phyloP scores from a whole-genome alignment of 2,113 vertebrate species.

The Pseudopodoces humilis region DNA sequence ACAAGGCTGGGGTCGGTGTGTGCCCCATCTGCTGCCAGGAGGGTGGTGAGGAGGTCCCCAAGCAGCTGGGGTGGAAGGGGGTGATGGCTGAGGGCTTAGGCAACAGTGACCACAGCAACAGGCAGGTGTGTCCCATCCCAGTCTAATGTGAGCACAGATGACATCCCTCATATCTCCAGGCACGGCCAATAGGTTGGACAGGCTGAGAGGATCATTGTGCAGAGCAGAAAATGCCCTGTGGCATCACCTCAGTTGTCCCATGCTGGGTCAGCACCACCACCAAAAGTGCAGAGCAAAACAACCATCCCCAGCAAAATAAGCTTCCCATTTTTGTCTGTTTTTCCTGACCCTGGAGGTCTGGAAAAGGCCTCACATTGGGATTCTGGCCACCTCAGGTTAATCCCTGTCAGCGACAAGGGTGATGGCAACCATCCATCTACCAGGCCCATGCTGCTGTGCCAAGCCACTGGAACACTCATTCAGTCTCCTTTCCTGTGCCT shows the following conservation, averaged over 20 bases:
- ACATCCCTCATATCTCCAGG: rapidly evolving
- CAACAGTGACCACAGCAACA: rapidly evolving
- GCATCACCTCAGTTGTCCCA: neutral
- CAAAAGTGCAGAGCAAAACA: neutral
- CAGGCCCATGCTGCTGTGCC: rapidly evolving
- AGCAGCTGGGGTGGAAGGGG: rapidly evolving
- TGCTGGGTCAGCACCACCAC: rapidly evolving
- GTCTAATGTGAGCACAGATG: neutral
- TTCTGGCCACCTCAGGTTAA: neutral
- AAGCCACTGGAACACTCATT: rapidly evolving
- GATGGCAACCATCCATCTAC: neutral
- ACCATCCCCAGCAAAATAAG: neutral
- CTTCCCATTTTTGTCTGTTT: neutral
- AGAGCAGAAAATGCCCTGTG: neutral
- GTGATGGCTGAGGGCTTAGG: neutral
- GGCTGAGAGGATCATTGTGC: neutral
- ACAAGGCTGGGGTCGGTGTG: neutral
- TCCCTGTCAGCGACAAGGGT: rapidly evolving
- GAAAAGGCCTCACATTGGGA: neutral
- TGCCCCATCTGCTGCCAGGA: neutral
- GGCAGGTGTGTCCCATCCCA: rapidly evolving
- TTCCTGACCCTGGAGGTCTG: neutral
- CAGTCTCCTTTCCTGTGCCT: rapidly evolving
- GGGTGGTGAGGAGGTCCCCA: neutral
- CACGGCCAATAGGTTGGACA: rapidly evolving